Base-by-base conservation (phyloP, 2,113 vertebrate species). In the Trichechus manatus region DNA sequence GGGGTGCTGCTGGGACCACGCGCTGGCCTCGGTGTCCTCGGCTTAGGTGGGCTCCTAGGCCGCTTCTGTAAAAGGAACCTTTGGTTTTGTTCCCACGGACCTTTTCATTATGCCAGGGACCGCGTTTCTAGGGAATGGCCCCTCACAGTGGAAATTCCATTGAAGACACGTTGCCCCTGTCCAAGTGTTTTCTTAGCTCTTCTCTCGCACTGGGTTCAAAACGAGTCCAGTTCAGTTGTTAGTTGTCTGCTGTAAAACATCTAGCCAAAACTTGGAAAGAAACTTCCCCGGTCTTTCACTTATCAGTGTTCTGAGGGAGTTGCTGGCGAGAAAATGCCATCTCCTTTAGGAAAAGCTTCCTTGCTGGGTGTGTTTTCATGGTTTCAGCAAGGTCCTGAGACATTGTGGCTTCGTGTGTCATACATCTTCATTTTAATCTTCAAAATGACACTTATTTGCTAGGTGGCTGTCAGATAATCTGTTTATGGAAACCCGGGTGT, bases 351-450 rank as follows among this genome's bases (percentile, higher is more conserved):
- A 89, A 94, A 91, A 80, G 80, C 63, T 87, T 93, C 36, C 53
- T 83, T n/a, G 31, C 78, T 74, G 19, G 31, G 44, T 19, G 23
- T 72, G 82, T 89, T 88, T 88, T 53, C 78, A 25, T 88, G 86
- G 39, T 81, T 93, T 81, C 56, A 53, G 0, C 56, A 39, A 33
- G 5, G 63, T 36, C 75, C 80, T 74, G 72, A 94, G 47, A 95
- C 56, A 4, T 20, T 17, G 72, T 68, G 87, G 63, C 66, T 56
- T 33, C 8, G 39, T 59, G 23, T 42, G 36, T 74, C 87, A 77
- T 5, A 19, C 87, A 33, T 47, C 36, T 96, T 89, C n/a, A 47
- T 70, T 94, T 96, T 84, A 44, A 50, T 96, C 82, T 91, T 85
- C 50, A 78, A 36, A 82, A 85, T 82, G 36, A 59, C 77, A 20